phyloP scores from a whole-genome alignment of 2,797 vertebrate genomes.

The Protonibea diacanthus region DNA sequence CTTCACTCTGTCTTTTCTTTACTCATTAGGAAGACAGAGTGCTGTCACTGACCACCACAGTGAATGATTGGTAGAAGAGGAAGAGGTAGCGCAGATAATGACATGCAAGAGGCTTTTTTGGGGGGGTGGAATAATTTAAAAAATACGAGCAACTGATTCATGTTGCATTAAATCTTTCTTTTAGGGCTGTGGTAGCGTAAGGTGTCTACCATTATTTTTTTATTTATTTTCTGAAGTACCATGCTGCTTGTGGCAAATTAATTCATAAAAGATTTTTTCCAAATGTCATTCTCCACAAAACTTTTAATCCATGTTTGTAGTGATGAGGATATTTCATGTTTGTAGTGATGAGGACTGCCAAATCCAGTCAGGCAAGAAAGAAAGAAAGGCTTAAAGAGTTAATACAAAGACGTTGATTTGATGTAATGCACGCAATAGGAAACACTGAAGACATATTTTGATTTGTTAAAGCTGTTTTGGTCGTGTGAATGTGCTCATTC shows the following conservation, averaged over 20 bases:
- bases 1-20: slow-evolving; percentile 52
- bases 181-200: background rate
- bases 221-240: background rate
- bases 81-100: slow-evolving; percentile 41
- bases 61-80: slow-evolving; percentile 43
- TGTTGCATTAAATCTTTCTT: slow-evolving; percentile 26
- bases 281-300: background rate
- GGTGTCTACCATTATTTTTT: background rate
- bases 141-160: slow-evolving; percentile 24
- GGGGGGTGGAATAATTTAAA: slow-evolving; percentile 33
- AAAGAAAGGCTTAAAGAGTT: no score
- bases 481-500: background rate
- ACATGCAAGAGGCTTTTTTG: slow-evolving; percentile 5
- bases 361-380: no score
- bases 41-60: slow-evolving; percentile 65
- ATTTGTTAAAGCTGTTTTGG: no score
- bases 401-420: no score
- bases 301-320: background rate
- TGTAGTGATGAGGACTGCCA: background rate
- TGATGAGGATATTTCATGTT: background rate
- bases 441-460: no score
- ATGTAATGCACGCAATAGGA: no score
- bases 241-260: slow-evolving; percentile 4
- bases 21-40: slow-evolving; percentile 79
- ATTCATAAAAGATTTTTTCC: background rate